These are phyloP conservation scores for Sphaerodactylus townsendi DNA, from an alignment of 2,113 vertebrate genomes.

Conservation along the genomic window DNA sequence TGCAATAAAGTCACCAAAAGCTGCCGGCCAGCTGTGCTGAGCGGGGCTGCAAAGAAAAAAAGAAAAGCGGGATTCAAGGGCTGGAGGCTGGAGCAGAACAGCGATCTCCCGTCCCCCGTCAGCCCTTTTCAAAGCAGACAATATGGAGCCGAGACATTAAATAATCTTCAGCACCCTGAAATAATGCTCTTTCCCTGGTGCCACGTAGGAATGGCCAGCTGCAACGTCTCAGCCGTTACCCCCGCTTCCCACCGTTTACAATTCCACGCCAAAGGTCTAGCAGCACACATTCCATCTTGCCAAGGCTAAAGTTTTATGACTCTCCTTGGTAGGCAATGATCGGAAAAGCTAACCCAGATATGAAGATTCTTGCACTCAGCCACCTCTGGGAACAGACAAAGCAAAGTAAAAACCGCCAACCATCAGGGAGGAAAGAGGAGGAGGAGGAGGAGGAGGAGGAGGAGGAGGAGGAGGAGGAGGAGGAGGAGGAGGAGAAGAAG, in stretches of 20 bases:
- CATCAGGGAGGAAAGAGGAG: not conserved
- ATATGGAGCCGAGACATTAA: not conserved
- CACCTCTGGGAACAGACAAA: not conserved
- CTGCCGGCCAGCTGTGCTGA: conserved; percentile 24
- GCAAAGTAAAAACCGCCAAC: not conserved
- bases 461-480: no score
- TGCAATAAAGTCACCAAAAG: not conserved
- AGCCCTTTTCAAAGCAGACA: not conserved
- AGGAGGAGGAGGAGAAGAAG: no score
- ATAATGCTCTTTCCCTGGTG: not conserved
- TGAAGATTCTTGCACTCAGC: not conserved
- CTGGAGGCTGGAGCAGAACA: not conserved
- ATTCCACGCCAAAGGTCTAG: not conserved
- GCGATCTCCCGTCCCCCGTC: not conserved
- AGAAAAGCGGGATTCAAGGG: not conserved
- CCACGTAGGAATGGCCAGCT: conserved; percentile 11
- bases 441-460: no score
- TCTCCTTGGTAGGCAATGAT: fast-evolving
- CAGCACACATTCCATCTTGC: not conserved
- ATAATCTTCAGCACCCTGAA: not conserved
- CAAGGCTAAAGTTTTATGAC: not conserved
- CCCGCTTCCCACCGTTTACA: conserved; percentile 12
- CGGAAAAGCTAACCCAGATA: not conserved
- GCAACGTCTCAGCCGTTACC: conserved; percentile 22
- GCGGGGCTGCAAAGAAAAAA: not conserved